Evolutionary conservation across 2,113 vertebrate genomes (phyloP).

Genomic region (Mystacornis crossleyi): DNA sequence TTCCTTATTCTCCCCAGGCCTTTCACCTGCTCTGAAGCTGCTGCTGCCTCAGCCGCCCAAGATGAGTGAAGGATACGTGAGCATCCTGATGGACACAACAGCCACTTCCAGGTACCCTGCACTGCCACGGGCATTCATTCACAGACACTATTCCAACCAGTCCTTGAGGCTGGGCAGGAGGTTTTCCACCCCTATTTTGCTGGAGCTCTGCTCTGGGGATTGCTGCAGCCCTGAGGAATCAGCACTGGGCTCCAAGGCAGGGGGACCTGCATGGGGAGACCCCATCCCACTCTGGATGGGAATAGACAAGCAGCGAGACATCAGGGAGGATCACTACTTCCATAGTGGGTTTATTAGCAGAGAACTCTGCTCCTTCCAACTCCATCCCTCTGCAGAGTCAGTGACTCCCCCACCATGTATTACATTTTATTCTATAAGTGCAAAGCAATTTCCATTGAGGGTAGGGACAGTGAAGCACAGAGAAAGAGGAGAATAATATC

Average conservation of each 20-base stretch:
- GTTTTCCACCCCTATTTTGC: not conserved
- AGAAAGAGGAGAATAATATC: conserved; percentile 34
- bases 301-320: not conserved
- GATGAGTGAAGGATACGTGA: not conserved
- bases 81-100: not conserved
- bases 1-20: not conserved
- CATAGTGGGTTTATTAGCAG: not conserved
- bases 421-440: not conserved
- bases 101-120: not conserved
- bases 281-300: not conserved
- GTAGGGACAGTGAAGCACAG: conserved; percentile 5
- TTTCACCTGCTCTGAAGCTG: not conserved
- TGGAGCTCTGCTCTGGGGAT: not conserved
- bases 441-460: not conserved
- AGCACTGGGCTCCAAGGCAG: not conserved
- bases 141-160: not conserved
- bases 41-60: not conserved
- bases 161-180: not conserved
- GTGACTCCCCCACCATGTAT: not conserved
- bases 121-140: not conserved
- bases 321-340: not conserved
- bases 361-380: not conserved
- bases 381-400: not conserved
- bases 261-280: not conserved
- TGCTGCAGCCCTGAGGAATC: not conserved